Conservation (phyloP, 2,888 invertebrate species). For the Brachylomia viminalis region DNA sequence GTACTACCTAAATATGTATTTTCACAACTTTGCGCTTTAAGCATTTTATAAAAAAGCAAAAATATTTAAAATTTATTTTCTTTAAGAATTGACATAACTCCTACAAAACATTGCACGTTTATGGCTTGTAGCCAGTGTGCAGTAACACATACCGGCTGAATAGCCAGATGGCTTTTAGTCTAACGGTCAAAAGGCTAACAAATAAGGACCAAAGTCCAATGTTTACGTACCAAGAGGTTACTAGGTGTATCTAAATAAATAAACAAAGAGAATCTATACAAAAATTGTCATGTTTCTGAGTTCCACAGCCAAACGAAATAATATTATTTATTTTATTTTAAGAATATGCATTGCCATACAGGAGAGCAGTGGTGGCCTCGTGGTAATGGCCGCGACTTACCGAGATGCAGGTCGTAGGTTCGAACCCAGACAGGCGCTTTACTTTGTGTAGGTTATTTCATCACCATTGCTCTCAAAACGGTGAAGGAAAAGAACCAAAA, state of each 20-base stretch:
- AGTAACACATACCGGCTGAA: no score
- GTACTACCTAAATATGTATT: constrained; percentile 20
- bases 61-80: background rate
- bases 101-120: background rate
- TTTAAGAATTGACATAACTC: background rate
- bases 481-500: no score
- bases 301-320: constrained; percentile 35
- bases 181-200: constrained; percentile 10
- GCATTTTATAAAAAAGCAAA: constrained; percentile 10
- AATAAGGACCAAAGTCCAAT: constrained; percentile 12
- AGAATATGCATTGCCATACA: no score
- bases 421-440: no score
- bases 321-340: background rate
- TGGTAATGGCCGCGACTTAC: no score
- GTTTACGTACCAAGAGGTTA: constrained; percentile 30
- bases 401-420: no score
- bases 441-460: no score
- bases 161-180: background rate
- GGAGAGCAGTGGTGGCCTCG: no score
- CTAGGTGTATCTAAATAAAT: constrained; percentile 33
- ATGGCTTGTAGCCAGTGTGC: no score
- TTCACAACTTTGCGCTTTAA: constrained; percentile 13
- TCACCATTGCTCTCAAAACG: no score
- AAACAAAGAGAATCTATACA: constrained; percentile 22
- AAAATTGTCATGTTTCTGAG: constrained; percentile 40